Percentiles rank a stretch among this genome's conserved stretches.
Evolutionary conservation across 2,797 vertebrate species (phyloP).

Genomic region (Hapalemur alaotrensis): DNA sequence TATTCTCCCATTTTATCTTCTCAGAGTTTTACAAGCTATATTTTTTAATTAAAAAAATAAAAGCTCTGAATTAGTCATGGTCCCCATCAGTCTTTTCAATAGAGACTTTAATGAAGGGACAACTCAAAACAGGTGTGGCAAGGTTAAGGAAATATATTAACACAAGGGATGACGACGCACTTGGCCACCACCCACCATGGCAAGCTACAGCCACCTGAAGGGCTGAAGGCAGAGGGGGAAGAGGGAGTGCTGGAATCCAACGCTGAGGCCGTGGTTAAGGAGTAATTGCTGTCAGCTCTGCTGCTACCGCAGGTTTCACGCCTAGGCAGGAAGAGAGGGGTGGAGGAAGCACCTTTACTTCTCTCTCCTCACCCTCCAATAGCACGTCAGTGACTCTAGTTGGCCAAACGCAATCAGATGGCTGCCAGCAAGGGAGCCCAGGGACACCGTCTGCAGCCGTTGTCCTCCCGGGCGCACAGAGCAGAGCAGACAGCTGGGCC

Average conservation of each 20-base stretch:
- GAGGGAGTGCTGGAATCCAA: no score
- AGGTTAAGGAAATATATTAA: background rate
- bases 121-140: background rate
- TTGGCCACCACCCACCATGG: background rate
- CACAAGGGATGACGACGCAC: fast-evolving
- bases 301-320: fast-evolving
- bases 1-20: background rate
- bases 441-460: background rate
- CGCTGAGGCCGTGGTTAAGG: fast-evolving
- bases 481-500: background rate
- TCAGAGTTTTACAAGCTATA: background rate
- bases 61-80: background rate
- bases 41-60: background rate
- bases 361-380: background rate
- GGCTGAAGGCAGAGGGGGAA: background rate
- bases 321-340: background rate
- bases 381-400: background rate
- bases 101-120: background rate
- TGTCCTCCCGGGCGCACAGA: background rate
- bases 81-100: background rate
- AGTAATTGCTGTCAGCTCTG: background rate
- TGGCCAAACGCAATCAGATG: background rate
- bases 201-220: background rate
- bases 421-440: background rate
- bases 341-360: background rate